phyloP scores from a whole-genome alignment of 2,888 invertebrate genomes.

The Drosophila antonietae region DNA sequence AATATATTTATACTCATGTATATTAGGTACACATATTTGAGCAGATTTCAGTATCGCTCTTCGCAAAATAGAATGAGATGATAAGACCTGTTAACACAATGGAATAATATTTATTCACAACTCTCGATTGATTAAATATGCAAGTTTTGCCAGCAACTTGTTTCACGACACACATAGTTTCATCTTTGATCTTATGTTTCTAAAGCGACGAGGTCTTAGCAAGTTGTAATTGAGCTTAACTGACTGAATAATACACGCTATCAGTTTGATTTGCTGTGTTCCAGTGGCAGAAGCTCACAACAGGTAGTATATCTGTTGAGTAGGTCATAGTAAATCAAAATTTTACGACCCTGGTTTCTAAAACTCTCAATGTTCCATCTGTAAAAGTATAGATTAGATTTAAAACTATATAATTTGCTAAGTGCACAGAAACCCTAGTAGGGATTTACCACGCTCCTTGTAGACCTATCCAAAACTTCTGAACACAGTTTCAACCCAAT shows the following conservation, averaged over 20 bases:
- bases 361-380: too few relatives aligned
- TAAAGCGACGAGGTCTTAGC: neutral
- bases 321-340: neutral
- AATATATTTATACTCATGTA: neutral
- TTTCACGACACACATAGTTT: constrained; percentile 11
- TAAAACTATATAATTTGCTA: too few relatives aligned
- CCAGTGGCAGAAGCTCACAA: neutral
- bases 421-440: too few relatives aligned
- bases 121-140: constrained; percentile 2
- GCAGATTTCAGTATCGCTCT: constrained; percentile 19
- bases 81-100: constrained; percentile 30
- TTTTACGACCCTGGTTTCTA: too few relatives aligned
- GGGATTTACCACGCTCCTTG: too few relatives aligned
- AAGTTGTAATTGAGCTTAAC: neutral
- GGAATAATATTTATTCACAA: constrained; percentile 1
- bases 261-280: neutral
- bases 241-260: neutral
- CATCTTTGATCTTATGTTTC: constrained; percentile 12
- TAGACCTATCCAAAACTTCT: too few relatives aligned
- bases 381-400: too few relatives aligned
- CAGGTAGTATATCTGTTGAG: neutral
- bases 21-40: constrained; percentile 5
- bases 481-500: neutral
- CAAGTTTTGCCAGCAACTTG: constrained; percentile 21
- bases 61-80: constrained; percentile 35